These are phyloP conservation scores for Epicampocera succincta DNA, from an alignment of 2,888 invertebrate species.

Conservation along the genomic window DNA sequence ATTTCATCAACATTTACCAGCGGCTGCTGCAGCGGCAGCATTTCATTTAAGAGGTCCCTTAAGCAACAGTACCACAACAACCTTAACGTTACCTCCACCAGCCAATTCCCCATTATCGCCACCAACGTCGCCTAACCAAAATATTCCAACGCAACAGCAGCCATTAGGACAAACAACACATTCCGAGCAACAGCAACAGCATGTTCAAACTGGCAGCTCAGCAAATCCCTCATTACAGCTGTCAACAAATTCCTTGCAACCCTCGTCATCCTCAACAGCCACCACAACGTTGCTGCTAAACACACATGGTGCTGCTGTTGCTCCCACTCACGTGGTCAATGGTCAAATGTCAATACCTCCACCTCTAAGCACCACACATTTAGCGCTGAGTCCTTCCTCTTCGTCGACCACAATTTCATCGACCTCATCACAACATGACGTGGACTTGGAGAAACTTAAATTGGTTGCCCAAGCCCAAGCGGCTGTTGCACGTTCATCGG, in stretches of 20 bases:
- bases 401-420: constrained; percentile 67
- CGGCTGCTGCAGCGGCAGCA: constrained; percentile 70
- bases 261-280: constrained; percentile 66
- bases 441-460: constrained; percentile 81
- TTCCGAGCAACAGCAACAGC: constrained; percentile 69
- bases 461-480: constrained; percentile 79
- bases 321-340: constrained; percentile 52
- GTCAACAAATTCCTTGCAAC: constrained; percentile 70
- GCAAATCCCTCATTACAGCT: constrained; percentile 65
- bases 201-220: constrained; percentile 50
- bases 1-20: constrained; percentile 67
- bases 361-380: constrained; percentile 51
- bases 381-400: constrained; percentile 68
- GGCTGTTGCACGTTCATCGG: constrained; percentile 74
- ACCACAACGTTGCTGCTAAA: constrained; percentile 48
- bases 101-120: constrained; percentile 78
- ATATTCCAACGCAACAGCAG: constrained; percentile 45
- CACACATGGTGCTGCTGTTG: constrained; percentile 43
- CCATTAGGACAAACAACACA: constrained; percentile 48
- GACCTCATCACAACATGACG: constrained; percentile 73
- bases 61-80: constrained; percentile 46
- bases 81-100: constrained; percentile 72
- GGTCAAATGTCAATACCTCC: constrained; percentile 58
- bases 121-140: constrained; percentile 75
- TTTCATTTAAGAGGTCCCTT: constrained; percentile 74